Base-by-base conservation (phyloP, 2,113 vertebrate species). In the Epinephelus fuscoguttatus region DNA sequence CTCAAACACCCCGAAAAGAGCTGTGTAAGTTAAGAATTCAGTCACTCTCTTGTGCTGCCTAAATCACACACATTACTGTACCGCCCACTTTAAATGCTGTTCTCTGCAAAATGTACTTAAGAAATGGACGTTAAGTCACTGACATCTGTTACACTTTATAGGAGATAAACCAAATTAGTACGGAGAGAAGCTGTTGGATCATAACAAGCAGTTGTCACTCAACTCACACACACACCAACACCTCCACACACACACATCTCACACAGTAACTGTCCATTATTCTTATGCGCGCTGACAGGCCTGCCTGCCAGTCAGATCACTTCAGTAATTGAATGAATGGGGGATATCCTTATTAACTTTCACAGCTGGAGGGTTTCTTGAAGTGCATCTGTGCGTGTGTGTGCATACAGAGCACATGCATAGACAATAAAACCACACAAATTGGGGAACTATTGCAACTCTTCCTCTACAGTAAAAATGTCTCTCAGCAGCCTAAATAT, bases 311-410 rank as follows among this genome's bases (percentile, higher is more conserved):
- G 47, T 93, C 72, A 50, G 37, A 70, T 79, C 57, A 47, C 78
- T 77, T 67, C 66, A 50, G 60, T 86, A 88, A 87, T 74, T 80
- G 72, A 89, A 84, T 87, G 72, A 83, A 84, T 72, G 47, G 60
- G 80, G 74, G 74, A 78, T 52, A 49, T 75, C 69, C 66, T 86
- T 83, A 91, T 88, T 83, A 86, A 85, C 63, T 63, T 68, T 82
- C 63, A 81, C 79, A 71, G 79, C 72, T 18, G 40, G 63, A 49
- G n/a, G 49, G 64, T 74, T 77, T 88, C 56, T 69, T 78, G 57
- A 68, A 71, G 59, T 56, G 55, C 25, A 52, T 78, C n/a, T 49
- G 37, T 10, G 40, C 12, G 40, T 42, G 17, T 23, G 6, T 0
- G 1, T 57, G 37, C 61, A 33, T 75, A 73, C 69, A 37, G 23